A percentile compares a stretch with the other conserved stretches of the same genome.
phyloP scores from a whole-genome alignment of 2,797 vertebrate genomes.

The Crotalus adamanteus region DNA sequence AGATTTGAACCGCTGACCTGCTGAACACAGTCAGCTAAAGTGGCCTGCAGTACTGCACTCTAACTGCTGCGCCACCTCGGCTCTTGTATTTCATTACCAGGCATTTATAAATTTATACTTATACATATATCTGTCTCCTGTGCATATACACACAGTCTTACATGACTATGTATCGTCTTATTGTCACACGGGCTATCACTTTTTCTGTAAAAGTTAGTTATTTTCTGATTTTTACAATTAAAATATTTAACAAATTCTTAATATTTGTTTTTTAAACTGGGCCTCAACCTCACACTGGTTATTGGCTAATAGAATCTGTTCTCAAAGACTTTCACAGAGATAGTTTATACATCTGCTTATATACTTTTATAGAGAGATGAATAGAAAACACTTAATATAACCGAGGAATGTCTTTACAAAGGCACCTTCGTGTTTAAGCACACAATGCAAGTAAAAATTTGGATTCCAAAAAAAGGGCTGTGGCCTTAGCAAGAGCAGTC shows the following conservation, averaged over 20 bases:
- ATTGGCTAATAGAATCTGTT: not conserved
- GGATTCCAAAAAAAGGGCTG: constrained; percentile 10
- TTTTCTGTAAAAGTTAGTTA: not conserved
- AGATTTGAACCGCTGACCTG: no score
- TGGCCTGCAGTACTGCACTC: no score
- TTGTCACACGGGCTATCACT: not conserved
- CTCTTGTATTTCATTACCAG: no score
- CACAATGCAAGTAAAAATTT: not conserved
- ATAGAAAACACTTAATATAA: constrained; percentile 40
- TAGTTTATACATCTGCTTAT: not conserved
- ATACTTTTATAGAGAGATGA: constrained; percentile 18
- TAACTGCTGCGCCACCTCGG: no score
- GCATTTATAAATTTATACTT: not conserved
- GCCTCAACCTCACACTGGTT: not conserved
- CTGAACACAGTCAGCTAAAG: no score
- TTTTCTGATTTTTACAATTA: not conserved
- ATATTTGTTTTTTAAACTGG: not conserved
- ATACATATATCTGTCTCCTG: not conserved
- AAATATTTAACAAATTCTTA: not conserved
- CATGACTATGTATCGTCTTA: not conserved
- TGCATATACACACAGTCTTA: not conserved
- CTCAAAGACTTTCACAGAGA: constrained; percentile 8
- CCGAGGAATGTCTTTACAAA: not conserved
- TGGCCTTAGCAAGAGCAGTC: constrained; percentile 4
- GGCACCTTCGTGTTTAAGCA: not conserved